Conservation (phyloP, 2,113 vertebrate species). For the Heterochromis multidens region DNA sequence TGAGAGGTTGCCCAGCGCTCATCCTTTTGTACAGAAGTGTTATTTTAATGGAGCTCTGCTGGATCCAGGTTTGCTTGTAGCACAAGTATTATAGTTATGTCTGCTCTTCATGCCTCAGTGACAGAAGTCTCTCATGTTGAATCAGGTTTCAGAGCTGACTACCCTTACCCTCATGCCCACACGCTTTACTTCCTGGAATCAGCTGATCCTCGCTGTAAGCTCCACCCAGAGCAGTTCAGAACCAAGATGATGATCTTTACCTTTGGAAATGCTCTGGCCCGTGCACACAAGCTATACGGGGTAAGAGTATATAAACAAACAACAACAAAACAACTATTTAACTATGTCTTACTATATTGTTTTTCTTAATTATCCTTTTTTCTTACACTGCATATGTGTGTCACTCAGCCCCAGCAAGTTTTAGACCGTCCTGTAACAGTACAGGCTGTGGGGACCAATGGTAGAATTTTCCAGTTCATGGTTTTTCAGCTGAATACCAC, state of each 20-base stretch:
- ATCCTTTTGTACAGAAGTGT: too few relatives aligned
- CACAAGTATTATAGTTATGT: neutral
- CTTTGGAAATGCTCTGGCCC: slow-evolving; percentile 84
- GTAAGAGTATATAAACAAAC: slow-evolving; percentile 57
- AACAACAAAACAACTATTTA: neutral
- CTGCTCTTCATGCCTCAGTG: neutral
- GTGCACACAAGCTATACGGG: slow-evolving; percentile 78
- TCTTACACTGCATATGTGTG: neutral
- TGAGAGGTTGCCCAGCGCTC: slow-evolving; percentile 18
- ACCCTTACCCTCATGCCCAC: slow-evolving; percentile 83
- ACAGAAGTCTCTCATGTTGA: neutral
- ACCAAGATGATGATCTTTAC: slow-evolving; percentile 88
- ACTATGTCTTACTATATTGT: neutral
- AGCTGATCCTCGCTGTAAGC: slow-evolving; percentile 43
- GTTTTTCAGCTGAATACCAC: slow-evolving; percentile 91
- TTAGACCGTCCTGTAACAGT: slow-evolving; percentile 83
- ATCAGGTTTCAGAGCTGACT: slow-evolving; percentile 81
- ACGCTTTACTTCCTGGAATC: slow-evolving; percentile 81
- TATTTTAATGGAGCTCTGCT: neutral
- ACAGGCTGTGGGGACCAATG: slow-evolving; percentile 83
- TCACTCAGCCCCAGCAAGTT: slow-evolving; percentile 68
- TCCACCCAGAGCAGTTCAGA: slow-evolving; percentile 79
- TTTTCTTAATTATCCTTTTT: neutral
- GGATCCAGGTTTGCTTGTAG: neutral
- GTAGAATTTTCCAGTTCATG: slow-evolving; percentile 83